Evolutionary conservation across 1,140 invertebrate genomes (phyloP).

Genomic region (Pararge aegeria): DNA sequence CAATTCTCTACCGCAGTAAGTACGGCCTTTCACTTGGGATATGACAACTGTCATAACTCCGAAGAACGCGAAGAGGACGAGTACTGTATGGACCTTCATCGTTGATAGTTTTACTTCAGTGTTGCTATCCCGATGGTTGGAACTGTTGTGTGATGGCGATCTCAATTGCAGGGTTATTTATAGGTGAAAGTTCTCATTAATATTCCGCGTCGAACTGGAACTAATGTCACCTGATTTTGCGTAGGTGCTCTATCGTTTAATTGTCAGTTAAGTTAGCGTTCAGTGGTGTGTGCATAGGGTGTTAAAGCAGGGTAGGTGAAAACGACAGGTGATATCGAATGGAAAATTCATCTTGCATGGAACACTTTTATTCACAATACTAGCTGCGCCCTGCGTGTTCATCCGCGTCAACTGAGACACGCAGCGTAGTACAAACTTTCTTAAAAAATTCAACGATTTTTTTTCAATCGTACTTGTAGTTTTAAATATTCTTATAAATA

Average conservation of each 20-base stretch:
- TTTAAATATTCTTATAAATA: no score
- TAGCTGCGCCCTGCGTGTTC: no score
- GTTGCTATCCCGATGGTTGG: not conserved
- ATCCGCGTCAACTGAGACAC: no score
- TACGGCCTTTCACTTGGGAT: not conserved
- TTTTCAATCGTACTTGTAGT: no score
- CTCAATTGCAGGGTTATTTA: slow-evolving; percentile 10
- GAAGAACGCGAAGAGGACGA: not conserved
- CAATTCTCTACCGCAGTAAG: slow-evolving; percentile 32
- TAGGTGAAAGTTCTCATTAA: slow-evolving; percentile 14
- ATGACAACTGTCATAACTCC: not conserved
- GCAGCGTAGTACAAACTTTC: no score
- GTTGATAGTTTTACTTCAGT: not conserved
- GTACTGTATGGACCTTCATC: not conserved
- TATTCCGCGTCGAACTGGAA: slow-evolving; percentile 12
- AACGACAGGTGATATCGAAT: no score
- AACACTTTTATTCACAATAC: no score
- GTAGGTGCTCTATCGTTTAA: not conserved
- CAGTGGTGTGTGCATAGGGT: no score
- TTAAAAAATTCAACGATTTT: no score
- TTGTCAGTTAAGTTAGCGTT: not conserved
- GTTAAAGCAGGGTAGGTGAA: no score
- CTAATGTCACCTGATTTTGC: not conserved
- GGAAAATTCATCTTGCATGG: no score
- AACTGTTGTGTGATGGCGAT: not conserved